These are phyloP conservation scores for Chionomys nivalis DNA, from an alignment of 2,113 vertebrate genomes.

Conservation along the genomic window DNA sequence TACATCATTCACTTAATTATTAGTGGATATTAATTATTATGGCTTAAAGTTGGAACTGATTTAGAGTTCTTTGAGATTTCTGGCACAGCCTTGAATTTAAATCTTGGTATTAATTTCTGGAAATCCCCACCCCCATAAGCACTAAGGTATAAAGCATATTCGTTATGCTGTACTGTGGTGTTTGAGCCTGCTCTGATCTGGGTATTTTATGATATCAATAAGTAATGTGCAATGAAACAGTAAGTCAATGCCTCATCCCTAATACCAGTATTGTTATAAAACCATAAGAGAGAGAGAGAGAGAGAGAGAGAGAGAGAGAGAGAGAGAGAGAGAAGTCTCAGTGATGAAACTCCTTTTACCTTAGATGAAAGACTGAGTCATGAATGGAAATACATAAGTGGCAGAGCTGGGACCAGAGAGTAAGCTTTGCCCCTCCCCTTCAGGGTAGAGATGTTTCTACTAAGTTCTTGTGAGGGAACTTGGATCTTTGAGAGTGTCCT, in stretches of 20 bases:
- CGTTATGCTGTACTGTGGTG: neutral
- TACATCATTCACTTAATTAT: slow-evolving; percentile 60
- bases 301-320: neutral
- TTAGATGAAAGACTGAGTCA: neutral
- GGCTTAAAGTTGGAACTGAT: slow-evolving; percentile 54
- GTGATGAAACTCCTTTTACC: neutral
- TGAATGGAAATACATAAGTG: neutral
- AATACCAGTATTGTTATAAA: slow-evolving; percentile 2
- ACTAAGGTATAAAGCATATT: neutral
- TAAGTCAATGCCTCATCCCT: neutral
- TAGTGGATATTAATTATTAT: slow-evolving; percentile 71
- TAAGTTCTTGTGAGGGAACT: neutral
- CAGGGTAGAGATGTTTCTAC: neutral
- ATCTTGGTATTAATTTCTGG: slow-evolving; percentile 65
- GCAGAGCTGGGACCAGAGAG: neutral
- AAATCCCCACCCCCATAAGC: neutral
- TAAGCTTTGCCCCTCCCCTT: neutral
- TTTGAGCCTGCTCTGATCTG: slow-evolving; percentile 23
- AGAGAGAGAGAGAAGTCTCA: neutral
- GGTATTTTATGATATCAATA: neutral
- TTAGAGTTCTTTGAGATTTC: slow-evolving; percentile 66
- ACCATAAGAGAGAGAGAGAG: neutral
- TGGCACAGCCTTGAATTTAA: slow-evolving; percentile 66
- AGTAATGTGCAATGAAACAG: neutral
- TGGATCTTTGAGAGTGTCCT: neutral